Conservation (phyloP, 2,888 invertebrate species). For the Hemicrepidius hirtus region DNA sequence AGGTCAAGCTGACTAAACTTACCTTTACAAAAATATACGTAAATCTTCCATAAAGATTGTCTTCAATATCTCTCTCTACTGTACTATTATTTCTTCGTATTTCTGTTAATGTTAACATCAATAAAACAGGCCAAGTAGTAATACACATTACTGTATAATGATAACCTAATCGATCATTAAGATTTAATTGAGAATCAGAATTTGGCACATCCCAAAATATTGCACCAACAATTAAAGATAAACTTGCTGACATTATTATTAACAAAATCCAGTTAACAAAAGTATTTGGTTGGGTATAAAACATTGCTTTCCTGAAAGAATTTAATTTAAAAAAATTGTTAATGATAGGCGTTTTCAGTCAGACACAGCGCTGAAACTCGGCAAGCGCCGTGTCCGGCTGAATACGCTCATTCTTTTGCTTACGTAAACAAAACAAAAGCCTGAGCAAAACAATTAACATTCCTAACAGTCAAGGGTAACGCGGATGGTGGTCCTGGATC, state of each 20-base stretch:
- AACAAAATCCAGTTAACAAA: slow-evolving; percentile 86
- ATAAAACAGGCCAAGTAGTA: slow-evolving; percentile 84
- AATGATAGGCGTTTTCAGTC: too few species aligned
- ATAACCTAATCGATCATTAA: slow-evolving; percentile 89
- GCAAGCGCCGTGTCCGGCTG: too few species aligned
- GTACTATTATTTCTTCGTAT: slow-evolving; percentile 76
- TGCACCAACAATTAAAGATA: slow-evolving; percentile 89
- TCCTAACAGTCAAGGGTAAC: slow-evolving; percentile 79
- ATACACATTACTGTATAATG: slow-evolving; percentile 89
- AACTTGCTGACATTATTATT: slow-evolving; percentile 85
- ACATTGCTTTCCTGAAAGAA: slow-evolving; percentile 75
- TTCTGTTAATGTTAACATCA: slow-evolving; percentile 78
- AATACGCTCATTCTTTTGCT: too few species aligned
- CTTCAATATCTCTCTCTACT: slow-evolving; percentile 86
- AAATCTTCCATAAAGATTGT: slow-evolving; percentile 86
- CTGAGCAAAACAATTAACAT: slow-evolving; percentile 81
- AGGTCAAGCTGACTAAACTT: too few species aligned
- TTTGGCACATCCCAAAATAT: slow-evolving; percentile 93
- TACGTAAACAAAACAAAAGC: slow-evolving; percentile 81
- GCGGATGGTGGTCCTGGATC: slow-evolving; percentile 88
- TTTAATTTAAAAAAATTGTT: neutral
- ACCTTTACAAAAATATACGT: slow-evolving; percentile 89
- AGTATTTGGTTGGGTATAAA: slow-evolving; percentile 91
- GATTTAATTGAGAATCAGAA: slow-evolving; percentile 82
- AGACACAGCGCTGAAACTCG: too few species aligned